These are phyloP conservation scores for Luidia sarsii DNA, from an alignment of 53 echinoderm and acorn worm genomes.

Conservation along the genomic window DNA sequence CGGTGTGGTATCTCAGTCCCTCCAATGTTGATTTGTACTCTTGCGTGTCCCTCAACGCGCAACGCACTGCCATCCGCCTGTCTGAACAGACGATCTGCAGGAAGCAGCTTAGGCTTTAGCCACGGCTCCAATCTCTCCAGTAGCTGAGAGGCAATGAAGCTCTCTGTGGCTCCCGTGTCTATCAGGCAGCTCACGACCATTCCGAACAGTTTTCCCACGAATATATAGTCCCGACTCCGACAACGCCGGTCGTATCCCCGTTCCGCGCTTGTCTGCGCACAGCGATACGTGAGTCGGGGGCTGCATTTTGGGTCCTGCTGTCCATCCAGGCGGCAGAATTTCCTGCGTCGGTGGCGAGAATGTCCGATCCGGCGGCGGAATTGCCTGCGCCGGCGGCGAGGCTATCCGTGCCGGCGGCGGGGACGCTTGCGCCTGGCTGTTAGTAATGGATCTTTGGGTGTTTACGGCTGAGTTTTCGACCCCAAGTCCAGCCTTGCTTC, in stretches of 20 bases:
- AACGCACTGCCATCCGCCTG: slow-evolving; percentile 24
- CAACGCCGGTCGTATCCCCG: neutral
- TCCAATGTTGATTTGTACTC: neutral
- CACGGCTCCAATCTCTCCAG: neutral
- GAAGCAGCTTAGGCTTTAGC: neutral
- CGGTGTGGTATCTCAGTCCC: neutral
- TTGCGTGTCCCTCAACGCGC: neutral
- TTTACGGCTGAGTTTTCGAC: slow-evolving; percentile 1
- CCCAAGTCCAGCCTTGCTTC: neutral
- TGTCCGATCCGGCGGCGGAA: neutral
- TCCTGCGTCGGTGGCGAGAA: neutral
- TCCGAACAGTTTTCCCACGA: neutral
- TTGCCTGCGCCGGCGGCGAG: slow-evolving; percentile 4
- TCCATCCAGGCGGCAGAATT: neutral
- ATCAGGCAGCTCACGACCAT: neutral
- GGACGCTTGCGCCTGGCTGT: neutral
- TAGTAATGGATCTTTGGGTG: neutral
- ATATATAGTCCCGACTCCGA: neutral
- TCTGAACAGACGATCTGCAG: slow-evolving; percentile 1
- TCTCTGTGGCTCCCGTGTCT: slow-evolving; percentile 31
- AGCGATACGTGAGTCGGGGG: neutral
- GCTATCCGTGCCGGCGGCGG: slow-evolving; percentile 24
- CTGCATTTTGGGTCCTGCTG: neutral
- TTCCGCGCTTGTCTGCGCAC: neutral
- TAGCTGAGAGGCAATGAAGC: neutral